Conservation (phyloP, 2,113 vertebrate genomes). For the Gavialis gangeticus region DNA sequence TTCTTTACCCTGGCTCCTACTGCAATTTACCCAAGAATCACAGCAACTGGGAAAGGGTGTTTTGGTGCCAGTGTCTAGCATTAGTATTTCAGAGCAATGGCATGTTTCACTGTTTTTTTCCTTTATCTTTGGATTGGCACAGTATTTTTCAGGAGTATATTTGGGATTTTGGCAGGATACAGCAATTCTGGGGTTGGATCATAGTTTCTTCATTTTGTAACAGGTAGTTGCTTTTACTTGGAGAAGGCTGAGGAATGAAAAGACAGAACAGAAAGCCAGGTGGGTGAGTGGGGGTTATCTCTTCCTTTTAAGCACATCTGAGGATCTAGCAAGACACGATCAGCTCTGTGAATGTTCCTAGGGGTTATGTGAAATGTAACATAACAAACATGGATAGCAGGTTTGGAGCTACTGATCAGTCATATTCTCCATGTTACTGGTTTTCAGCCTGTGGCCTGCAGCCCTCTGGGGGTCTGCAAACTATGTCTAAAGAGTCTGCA, state of each 20-base stretch:
- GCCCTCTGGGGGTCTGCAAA: no score
- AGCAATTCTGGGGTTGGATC: not conserved
- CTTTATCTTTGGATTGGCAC: not conserved
- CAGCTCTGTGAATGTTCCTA: not conserved
- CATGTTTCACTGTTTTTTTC: not conserved
- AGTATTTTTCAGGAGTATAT: not conserved
- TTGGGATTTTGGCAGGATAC: not conserved
- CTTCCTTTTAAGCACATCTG: not conserved
- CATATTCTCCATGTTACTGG: no score
- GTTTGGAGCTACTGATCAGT: not conserved
- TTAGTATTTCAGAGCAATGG: not conserved
- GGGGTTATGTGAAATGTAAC: not conserved
- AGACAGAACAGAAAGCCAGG: not conserved
- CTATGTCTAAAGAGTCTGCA: no score
- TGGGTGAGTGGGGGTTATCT: not conserved
- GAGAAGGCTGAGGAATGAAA: not conserved
- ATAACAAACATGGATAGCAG: not conserved
- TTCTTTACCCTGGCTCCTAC: not conserved
- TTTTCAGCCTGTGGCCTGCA: no score
- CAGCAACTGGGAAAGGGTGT: not conserved
- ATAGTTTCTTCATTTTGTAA: not conserved
- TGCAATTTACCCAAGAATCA: not conserved
- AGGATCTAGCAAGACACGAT: not conserved
- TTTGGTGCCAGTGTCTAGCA: not conserved
- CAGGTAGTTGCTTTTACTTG: not conserved